Evolutionary conservation across 2,888 invertebrate species (phyloP).

Genomic region (Strigamia crassipes): DNA sequence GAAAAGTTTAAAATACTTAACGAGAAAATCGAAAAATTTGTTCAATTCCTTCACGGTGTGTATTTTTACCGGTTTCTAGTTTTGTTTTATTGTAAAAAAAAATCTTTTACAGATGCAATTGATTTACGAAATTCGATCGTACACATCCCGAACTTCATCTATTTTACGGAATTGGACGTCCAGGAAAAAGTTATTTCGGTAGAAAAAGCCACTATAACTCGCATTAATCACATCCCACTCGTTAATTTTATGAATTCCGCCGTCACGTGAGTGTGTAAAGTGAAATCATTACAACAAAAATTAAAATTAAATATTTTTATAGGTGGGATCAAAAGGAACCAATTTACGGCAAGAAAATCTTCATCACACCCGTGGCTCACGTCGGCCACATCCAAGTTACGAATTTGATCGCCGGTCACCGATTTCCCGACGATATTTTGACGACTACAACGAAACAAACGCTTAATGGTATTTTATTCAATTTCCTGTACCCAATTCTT

Average conservation of each 20-base stretch:
- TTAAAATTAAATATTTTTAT: no score
- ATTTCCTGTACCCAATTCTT: background rate
- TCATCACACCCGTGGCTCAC: background rate
- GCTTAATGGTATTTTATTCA: background rate
- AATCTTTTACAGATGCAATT: background rate
- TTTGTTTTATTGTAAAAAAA: no score
- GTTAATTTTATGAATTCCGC: background rate
- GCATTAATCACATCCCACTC: background rate
- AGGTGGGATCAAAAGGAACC: background rate
- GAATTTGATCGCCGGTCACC: background rate
- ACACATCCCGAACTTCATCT: background rate
- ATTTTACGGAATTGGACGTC: background rate
- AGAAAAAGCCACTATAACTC: background rate
- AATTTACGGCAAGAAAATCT: slow-evolving; percentile 3
- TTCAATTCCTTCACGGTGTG: background rate
- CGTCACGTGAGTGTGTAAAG: background rate
- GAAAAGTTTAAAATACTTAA: background rate
- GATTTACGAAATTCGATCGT: background rate
- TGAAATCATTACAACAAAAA: no score
- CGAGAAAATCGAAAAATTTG: background rate
- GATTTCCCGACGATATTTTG: slow-evolving; percentile 14
- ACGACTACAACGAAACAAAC: background rate
- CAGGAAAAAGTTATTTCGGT: background rate
- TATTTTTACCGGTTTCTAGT: no score
- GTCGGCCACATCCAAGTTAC: background rate